Evolutionary conservation across 2,888 invertebrate genomes (phyloP), one percentile per base, ranked within the genome.

Genomic region (Drosophila algonquin): DNA sequence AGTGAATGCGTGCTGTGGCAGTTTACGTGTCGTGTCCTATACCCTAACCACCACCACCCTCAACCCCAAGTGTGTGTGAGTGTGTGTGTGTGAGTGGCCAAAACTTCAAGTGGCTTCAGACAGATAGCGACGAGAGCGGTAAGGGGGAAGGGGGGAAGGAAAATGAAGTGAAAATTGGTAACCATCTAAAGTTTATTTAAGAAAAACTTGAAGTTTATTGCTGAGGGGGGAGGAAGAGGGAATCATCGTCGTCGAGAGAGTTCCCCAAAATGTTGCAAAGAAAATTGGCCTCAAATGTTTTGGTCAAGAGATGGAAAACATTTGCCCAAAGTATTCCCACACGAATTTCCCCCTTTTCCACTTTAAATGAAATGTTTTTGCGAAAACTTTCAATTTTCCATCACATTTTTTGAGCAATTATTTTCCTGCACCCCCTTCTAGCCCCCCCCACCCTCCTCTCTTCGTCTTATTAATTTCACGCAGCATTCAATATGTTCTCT

Each of bases 1-100:
- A 88, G 81, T 87, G 87, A 88, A 87, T 87, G 87, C 87, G 89
- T 85, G 89, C 73, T 80, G 78, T 63, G 80, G 74, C 80, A 60
- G 70, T 67, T 79, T 79, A 79, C 76, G 77, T 83, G 86, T 77
- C 68, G 64, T 73, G 14, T n/a, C n/a, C n/a, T n/a, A n/a, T n/a
- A 6, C 7, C 27, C 8, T 1, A 8, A 7, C 27, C 7, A 8
- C 27, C 27, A 4, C 27, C 1, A 8, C 7, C 27, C 27, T 0
- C 1, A 8, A 2, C 14, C 40, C 2, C 2, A 40, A 40, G 14
- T 40, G 40, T 1, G 14, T 75, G 68, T 81, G 35, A 74, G 18
- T 18, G 18, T 18, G 18, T n/a, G n/a, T n/a, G n/a, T n/a, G n/a
- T n/a, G n/a, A n/a, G 69, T 69, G 54, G 50, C 40, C 45, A 56